These are phyloP conservation scores for Nomada hirtipes DNA, from an alignment of 2,888 invertebrate species.

Conservation along the genomic window DNA sequence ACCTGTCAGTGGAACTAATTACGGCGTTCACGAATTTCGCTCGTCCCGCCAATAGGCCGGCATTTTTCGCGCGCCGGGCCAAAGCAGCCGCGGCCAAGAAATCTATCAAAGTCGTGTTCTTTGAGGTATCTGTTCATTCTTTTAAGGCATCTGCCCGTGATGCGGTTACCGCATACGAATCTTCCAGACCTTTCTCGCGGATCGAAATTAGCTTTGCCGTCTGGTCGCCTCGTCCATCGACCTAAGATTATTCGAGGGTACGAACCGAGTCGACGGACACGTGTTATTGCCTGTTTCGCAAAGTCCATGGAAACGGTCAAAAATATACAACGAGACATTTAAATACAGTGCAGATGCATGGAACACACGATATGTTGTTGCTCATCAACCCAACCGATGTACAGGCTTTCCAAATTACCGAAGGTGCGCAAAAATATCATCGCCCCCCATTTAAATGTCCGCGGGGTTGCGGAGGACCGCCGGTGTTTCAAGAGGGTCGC, in stretches of 20 bases:
- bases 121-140: slow-evolving; percentile 10
- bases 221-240: not conserved
- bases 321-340: not conserved
- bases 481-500: not conserved
- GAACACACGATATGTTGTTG: too few species aligned
- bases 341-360: not conserved
- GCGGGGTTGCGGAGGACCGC: not conserved
- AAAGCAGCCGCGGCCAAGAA: slow-evolving; percentile 7
- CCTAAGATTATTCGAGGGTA: not conserved
- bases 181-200: not conserved
- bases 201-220: not conserved
- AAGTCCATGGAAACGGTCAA: not conserved
- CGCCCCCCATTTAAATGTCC: not conserved
- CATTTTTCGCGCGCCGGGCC: slow-evolving; percentile 9
- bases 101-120: slow-evolving; percentile 31
- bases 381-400: too few species aligned
- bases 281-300: not conserved
- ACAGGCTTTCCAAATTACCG: too few species aligned
- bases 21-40: not conserved
- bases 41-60: not conserved
- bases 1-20: slow-evolving; percentile 11
- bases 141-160: slow-evolving; percentile 6
- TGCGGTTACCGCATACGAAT: slow-evolving; percentile 13
- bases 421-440: too few species aligned
- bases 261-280: not conserved